These are phyloP conservation scores for Aphidius gifuensis DNA, from an alignment of 1,140 invertebrate genomes.

Conservation along the genomic window DNA sequence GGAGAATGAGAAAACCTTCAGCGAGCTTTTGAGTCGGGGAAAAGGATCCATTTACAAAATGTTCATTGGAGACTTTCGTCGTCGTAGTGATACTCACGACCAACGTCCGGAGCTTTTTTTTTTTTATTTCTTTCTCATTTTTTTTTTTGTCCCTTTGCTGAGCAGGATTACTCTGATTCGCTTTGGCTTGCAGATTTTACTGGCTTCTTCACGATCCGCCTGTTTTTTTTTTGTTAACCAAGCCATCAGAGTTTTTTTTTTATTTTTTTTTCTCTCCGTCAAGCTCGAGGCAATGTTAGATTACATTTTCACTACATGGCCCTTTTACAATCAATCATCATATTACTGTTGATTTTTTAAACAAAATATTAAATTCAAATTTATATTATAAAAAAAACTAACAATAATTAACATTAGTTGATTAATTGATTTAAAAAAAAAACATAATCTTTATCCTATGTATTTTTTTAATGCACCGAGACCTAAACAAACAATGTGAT, in stretches of 20 bases:
- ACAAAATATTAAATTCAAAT: too few relatives aligned
- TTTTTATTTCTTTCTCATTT: slow-evolving; percentile 22
- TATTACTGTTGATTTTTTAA: too few relatives aligned
- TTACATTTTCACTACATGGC: too few relatives aligned
- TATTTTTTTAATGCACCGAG: background rate
- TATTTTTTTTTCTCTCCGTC: too few relatives aligned
- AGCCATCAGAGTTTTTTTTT: too few relatives aligned
- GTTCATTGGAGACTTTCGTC: slow-evolving; percentile 46
- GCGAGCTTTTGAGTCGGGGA: slow-evolving; percentile 10
- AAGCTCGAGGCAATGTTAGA: too few relatives aligned
- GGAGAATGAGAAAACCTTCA: background rate
- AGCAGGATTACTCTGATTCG: slow-evolving; percentile 55
- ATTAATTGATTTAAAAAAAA: too few relatives aligned
- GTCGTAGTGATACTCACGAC: slow-evolving; percentile 22
- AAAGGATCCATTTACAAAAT: slow-evolving; percentile 52
- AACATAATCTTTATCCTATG: background rate
- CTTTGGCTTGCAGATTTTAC: slow-evolving; percentile 55
- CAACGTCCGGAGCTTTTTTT: slow-evolving; percentile 31
- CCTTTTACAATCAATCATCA: background rate
- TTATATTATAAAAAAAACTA: too few relatives aligned
- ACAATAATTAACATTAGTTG: too few relatives aligned
- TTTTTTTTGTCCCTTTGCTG: slow-evolving; percentile 24
- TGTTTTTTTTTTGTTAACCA: background rate
- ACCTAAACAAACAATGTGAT: background rate
- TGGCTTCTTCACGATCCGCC: slow-evolving; percentile 33